These are phyloP conservation scores for Sphaeridia pumilis DNA, from an alignment of 2,888 invertebrate genomes.

Conservation along the genomic window DNA sequence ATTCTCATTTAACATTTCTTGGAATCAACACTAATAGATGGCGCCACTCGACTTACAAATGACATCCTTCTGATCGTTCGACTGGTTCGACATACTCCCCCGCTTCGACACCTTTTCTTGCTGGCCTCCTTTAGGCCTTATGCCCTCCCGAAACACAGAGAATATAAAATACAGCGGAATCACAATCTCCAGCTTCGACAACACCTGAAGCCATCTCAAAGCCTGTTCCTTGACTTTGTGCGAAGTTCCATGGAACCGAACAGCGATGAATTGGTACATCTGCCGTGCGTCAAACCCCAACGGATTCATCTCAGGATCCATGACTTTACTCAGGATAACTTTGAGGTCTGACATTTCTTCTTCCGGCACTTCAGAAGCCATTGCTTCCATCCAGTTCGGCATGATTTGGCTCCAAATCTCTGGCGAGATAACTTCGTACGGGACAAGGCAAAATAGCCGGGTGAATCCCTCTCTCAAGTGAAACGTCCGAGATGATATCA, in stretches of 20 bases:
- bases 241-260: conserved; percentile 65
- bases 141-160: conserved; percentile 80
- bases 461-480: conserved; percentile 92
- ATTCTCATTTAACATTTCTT: neutral
- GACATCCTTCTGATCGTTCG: conserved; percentile 28
- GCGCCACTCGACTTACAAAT: conserved; percentile 33
- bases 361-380: conserved; percentile 80
- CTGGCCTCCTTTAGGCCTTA: conserved; percentile 44
- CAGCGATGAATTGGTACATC: conserved; percentile 86
- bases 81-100: conserved; percentile 34
- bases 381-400: conserved; percentile 98
- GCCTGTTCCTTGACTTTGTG: conserved; percentile 79
- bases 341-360: conserved; percentile 74
- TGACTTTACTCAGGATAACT: conserved; percentile 75
- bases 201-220: conserved; percentile 75
- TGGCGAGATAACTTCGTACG: conserved; percentile 91
- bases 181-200: conserved; percentile 78
- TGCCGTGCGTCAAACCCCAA: conserved; percentile 87
- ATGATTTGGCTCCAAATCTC: conserved; percentile 98
- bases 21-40: neutral
- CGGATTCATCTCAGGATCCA: conserved; percentile 92
- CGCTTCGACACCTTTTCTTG: conserved; percentile 30
- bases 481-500: conserved; percentile 69
- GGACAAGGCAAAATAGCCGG: conserved; percentile 86
- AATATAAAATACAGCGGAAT: conserved; percentile 78